Base-by-base conservation (phyloP, 2,113 vertebrate genomes). In the Numida meleagris region DNA sequence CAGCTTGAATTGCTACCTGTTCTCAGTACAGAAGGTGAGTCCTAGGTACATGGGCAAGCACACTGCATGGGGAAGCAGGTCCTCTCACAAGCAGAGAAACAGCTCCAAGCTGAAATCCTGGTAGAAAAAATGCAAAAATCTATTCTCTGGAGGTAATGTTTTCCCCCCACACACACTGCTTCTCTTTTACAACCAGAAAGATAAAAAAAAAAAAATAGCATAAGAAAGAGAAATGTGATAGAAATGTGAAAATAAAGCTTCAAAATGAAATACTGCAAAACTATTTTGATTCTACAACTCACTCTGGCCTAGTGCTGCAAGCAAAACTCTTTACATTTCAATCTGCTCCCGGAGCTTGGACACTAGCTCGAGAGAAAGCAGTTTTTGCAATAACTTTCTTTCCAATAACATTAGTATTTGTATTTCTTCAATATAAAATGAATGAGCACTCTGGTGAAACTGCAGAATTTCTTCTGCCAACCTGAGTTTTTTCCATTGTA, bases 171-270 rank as follows among this genome's bases (percentile, higher is more conserved):
- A n/a, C n/a, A n/a, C n/a, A n/a, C 36, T 29, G 38, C 25, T 81
- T 31, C 18, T 16, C 9, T 31, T 23, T 17, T 6, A n/a, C 2
- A 58, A 20, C 4, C 4, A 24, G 17, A 43, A 21, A 9, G 12
- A 29, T 42, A 29, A 79, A 31, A 46, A 75, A 29, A 38, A 29
- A 79, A 31, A 46, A 75, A 31, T 19, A 48, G 34, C 0, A 0
- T 6, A 58, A 57, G 61, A 31, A 27, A 36, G 25, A 34, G 24
- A 77, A 9, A 21, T 0, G 7, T 13, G 45, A 31, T 48, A 42
- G 31, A 80, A 53, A 33, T 0, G 1, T 10, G 29, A 58, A 40
- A 1, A 6, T 12, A 1, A 68, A 55, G 29, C 23, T 66, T 42
- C 12, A 46, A 34, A 77, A 86, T 4, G 18, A 6, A 76, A 58